Conservation (phyloP, 2,888 invertebrate genomes). For the Nymphalis c-album region DNA sequence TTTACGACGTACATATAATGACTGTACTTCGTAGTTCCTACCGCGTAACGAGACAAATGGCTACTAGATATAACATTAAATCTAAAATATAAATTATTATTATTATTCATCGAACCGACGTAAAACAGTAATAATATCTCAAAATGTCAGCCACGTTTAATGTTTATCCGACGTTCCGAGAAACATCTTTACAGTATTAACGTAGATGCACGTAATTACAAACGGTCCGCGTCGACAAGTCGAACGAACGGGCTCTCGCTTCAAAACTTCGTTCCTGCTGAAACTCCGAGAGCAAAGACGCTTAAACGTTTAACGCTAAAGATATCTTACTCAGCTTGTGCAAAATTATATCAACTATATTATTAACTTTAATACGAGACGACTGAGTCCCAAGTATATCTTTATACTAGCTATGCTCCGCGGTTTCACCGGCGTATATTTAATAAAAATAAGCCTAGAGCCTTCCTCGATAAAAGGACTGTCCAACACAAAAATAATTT, state of each 20-base stretch:
- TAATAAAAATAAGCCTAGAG: too few relatives aligned
- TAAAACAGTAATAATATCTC: conserved; percentile 12
- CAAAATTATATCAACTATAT: conserved; percentile 15
- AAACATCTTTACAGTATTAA: conserved; percentile 35
- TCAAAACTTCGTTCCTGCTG: conserved; percentile 54
- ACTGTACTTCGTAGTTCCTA: too few relatives aligned
- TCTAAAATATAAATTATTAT: too few relatives aligned
- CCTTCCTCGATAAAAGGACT: too few relatives aligned
- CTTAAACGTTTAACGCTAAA: conserved; percentile 36
- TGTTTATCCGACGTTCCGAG: conserved; percentile 26
- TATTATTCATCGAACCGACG: conserved; percentile 1
- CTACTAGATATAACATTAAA: too few relatives aligned
- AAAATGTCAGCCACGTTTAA: conserved; percentile 19
- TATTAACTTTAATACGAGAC: conserved; percentile 3
- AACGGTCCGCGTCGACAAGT: conserved; percentile 55
- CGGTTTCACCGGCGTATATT: too few relatives aligned
- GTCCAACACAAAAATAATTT: too few relatives aligned
- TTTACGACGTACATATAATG: too few relatives aligned
- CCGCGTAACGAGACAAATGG: too few relatives aligned
- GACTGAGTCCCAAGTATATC: conserved; percentile 5
- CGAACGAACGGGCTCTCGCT: conserved; percentile 53
- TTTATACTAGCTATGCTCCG: too few relatives aligned
- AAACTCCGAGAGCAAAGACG: conserved; percentile 43
- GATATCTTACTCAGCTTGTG: conserved; percentile 28
- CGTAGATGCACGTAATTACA: conserved; percentile 31